Evolutionary conservation across 2,113 vertebrate species (phyloP), one percentile per base, ranked within the genome.

Genomic region (Nothocercus julius): DNA sequence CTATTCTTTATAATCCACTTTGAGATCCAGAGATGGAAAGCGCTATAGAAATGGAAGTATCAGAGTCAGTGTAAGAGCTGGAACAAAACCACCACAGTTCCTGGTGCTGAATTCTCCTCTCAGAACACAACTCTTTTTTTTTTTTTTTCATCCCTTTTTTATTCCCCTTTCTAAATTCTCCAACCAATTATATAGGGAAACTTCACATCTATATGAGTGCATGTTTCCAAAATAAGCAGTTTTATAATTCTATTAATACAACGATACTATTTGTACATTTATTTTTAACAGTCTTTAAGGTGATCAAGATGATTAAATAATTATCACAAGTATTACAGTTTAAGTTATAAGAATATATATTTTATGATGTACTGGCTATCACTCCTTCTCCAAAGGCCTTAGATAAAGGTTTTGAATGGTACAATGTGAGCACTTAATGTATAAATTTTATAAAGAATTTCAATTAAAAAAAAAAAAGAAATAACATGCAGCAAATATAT

Each of bases 1-100:
- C 95, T 97, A 97, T 97, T 97, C 96, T 97, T 97, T 96, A 97
- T 97, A 97, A 97, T 97, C 95, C 97, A 97, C 85, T 97, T 96
- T 97, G 96, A 97, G 95, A 97, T 97, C 96, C 97, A 96, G 92
- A 97, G 96, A 97, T 97, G 96, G 96, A 94, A 97, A 97, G 95
- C 90, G 95, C 97, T 96, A 96, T 63, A 93, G 95, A 97, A 96
- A 96, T 96, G 96, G 93, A 97, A 97, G 94, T 96, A 97, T 96
- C 93, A 97, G 76, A 94, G 93, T 95, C 91, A 97, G 95, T 96
- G 89, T 53, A 97, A 96, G 94, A 97, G 89, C 93, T 94, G 83
- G 85, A 89, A 94, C 59, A 96, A 88, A 86, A 95, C 94, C 92
- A 92, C 87, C 96, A 92, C 81, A 27, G 89, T 66, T 96, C 96